Conservation (phyloP, 2,113 vertebrate genomes). For the Erinaceus europaeus region DNA sequence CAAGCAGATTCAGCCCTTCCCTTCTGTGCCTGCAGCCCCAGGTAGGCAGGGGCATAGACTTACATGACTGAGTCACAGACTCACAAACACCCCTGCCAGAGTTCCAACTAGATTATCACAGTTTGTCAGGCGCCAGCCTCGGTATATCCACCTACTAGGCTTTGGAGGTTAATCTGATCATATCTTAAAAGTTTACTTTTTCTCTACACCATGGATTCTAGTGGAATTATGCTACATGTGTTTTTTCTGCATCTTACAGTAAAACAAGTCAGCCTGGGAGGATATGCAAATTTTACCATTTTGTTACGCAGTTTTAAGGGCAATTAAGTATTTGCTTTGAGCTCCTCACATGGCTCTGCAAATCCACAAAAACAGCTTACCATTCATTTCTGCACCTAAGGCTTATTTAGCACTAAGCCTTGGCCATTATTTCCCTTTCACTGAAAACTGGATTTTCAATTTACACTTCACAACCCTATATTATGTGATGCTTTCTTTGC, state of each 20-base stretch:
- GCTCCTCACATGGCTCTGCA: not conserved
- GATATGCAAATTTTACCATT: slow-evolving; percentile 25
- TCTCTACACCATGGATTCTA: not conserved
- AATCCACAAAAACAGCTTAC: not conserved
- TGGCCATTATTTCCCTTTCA: slow-evolving; percentile 14
- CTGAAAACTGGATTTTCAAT: slow-evolving; percentile 3
- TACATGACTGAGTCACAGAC: too few relatives aligned
- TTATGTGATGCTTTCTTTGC: not conserved
- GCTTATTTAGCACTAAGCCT: slow-evolving; percentile 17
- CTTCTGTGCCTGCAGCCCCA: not conserved
- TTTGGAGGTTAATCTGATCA: not conserved
- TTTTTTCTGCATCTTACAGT: not conserved
- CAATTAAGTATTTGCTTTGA: slow-evolving; percentile 61
- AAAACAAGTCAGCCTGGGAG: slow-evolving; percentile 5
- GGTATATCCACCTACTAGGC: not conserved
- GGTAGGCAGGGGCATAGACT: too few relatives aligned
- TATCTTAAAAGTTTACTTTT: not conserved
- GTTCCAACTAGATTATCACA: not conserved
- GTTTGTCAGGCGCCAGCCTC: not conserved
- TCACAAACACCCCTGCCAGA: too few relatives aligned
- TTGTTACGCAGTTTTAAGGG: slow-evolving; percentile 38
- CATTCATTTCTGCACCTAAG: not conserved
- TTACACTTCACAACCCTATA: not conserved
- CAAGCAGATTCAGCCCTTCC: not conserved
- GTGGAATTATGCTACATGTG: not conserved